Conservation (phyloP, 2,888 invertebrate genomes). For the Macrosoma leucophasiata region DNA sequence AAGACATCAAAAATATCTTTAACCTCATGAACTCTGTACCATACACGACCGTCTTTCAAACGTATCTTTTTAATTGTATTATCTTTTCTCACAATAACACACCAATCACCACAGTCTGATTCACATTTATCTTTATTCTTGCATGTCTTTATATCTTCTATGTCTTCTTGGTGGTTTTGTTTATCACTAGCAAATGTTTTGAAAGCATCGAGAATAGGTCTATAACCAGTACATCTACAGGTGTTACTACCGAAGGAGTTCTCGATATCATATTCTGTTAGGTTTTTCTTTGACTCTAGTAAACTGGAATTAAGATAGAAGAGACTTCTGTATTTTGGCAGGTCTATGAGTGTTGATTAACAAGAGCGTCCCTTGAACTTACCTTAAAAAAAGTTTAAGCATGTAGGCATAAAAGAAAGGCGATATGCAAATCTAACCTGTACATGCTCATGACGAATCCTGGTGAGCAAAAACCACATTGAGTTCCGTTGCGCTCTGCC, state of each 20-base stretch:
- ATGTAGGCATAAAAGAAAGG: too few relatives aligned
- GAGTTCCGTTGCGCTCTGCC: conserved; percentile 79
- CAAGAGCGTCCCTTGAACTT: too few relatives aligned
- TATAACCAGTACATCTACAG: conserved; percentile 86
- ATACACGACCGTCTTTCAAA: conserved; percentile 50
- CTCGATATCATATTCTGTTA: conserved; percentile 80
- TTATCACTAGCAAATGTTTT: conserved; percentile 79
- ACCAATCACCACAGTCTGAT: conserved; percentile 34
- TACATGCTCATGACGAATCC: conserved; percentile 88
- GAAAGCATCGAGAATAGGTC: conserved; percentile 84
- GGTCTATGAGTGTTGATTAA: too few relatives aligned
- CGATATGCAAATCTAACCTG: conserved; percentile 39
- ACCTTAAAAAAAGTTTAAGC: too few relatives aligned
- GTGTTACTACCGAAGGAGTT: conserved; percentile 83
- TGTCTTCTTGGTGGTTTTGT: conserved; percentile 47
- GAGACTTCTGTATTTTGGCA: too few relatives aligned
- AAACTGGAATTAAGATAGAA: conserved; percentile 32
- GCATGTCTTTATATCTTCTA: conserved; percentile 51
- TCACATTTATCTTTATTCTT: conserved; percentile 24
- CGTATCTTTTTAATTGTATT: conserved; percentile 43
- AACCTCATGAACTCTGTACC: conserved; percentile 70
- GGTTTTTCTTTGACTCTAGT: conserved; percentile 35
- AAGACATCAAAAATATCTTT: conserved; percentile 71
- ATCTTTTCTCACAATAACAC: conserved; percentile 66
- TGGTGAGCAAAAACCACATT: conserved; percentile 84